Evolutionary conservation across 2,797 vertebrate species (phyloP).

Genomic region (Rhinoraja longicauda): DNA sequence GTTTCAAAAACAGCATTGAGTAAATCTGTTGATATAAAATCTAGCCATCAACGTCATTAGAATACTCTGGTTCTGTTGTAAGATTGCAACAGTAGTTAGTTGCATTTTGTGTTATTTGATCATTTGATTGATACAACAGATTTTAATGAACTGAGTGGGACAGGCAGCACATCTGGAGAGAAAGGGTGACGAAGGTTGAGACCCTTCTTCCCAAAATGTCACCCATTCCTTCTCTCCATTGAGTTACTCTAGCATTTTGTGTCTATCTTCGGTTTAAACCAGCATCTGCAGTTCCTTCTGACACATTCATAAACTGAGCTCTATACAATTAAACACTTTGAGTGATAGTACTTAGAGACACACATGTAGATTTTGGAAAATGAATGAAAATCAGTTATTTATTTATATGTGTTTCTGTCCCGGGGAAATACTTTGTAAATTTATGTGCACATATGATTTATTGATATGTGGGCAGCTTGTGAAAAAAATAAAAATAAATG

Average conservation of each 20-base stretch:
- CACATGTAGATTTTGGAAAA: neutral
- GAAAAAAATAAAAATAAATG: neutral
- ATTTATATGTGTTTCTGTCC: neutral
- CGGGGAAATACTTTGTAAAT: neutral
- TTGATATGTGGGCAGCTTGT: neutral
- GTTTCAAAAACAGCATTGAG: neutral
- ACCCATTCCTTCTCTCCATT: too few species aligned
- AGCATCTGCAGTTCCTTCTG: too few species aligned
- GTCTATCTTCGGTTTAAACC: too few species aligned
- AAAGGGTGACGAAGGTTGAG: too few species aligned
- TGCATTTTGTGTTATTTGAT: neutral
- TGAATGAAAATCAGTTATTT: neutral
- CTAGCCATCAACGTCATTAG: neutral
- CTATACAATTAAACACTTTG: neutral
- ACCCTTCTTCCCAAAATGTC: too few species aligned
- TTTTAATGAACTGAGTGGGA: neutral
- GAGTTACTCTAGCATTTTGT: too few species aligned
- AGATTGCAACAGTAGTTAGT: neutral
- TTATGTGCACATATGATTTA: neutral
- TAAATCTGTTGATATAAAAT: neutral
- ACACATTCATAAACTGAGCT: too few species aligned
- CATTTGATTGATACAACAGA: neutral
- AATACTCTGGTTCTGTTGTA: neutral
- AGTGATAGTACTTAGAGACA: neutral
- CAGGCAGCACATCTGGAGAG: too few species aligned